Base-by-base conservation (phyloP, 1,140 invertebrate genomes). In the Nasonia giraulti region DNA sequence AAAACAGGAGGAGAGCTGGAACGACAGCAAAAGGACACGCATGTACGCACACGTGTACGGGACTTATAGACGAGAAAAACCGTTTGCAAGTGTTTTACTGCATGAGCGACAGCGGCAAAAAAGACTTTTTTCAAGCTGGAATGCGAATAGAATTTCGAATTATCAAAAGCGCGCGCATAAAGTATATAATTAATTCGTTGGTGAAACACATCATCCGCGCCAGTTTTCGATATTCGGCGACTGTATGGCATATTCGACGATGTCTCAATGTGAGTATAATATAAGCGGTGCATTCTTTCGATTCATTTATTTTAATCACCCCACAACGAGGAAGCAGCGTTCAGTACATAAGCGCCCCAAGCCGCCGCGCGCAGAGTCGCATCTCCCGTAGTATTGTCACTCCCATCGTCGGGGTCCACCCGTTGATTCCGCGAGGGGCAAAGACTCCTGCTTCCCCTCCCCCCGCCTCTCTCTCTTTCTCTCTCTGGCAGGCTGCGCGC, bases 391-490 rank as follows among this genome's bases (percentile, higher is more conserved):
- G 40, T 66, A 50, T 47, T 33, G 79, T 73, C 66, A 50, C 66
- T 44, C 10, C 27, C 6, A 7, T 27, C 17, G 33, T 11, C 31
- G 20, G 20, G 33, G 40, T 33, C 50, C 47, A 23, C 62, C 68
- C 80, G 44, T 82, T 82, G 80, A 82, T 82, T 82, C 55, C 80
- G 37, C 55, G 14, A 14, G 55, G 55, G 6, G 75, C n/a, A 33
- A 69, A 69, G 75, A 50, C 62, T 74, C 37, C 27, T 27, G 27
- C 27, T 27, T 27, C 27, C 27, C 27, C 27, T 0, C 71, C 68
- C 68, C 44, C 7, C n/a, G 14, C 6, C 33, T 37, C 33, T 37
- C 33, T 37, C 33, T 37, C 33, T 37, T 4, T 37, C 33, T 37
- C 33, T 37, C 33, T 37, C 33, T 33, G 20, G 17, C 12, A 55